Base-by-base conservation (phyloP, 2,888 invertebrate species). In the Margaritifera margaritifera region DNA sequence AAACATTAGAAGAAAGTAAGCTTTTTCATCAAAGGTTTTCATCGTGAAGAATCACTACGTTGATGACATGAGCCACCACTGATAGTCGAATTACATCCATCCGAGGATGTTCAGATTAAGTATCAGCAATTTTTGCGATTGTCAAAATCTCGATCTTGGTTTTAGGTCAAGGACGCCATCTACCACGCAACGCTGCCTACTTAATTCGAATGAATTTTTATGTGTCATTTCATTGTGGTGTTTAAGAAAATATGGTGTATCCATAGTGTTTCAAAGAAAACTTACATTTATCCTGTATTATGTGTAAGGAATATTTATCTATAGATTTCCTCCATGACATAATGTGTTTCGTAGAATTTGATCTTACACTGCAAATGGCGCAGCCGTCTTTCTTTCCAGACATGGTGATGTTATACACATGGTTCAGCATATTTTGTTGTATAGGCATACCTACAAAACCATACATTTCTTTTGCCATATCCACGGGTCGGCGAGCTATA, bases 371-470 rank as follows among this genome's bases (percentile, higher is more conserved):
- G 22, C 64, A 64, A 15, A 64, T 64, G 15, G 4, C 11, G 42
- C 64, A 64, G n/a, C 27, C 27, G 25, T 55, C 51, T 18, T n/a
- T n/a, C 25, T 59, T 52, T 42, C 64, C 64, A 11, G 64, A 54
- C 64, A 55, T 15, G 1, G 64, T 64, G 18, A 64, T 64, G 42
- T 64, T 54, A 42, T 20, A 42, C 24, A 64, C 53, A 42, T 64
- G 55, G 18, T 64, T 27, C 56, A 55, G 52, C 55, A 42, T 56
- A n/a, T 54, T 15, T n/a, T 53, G 4, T 1, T 42, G 4, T 18
- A 64, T 55, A 64, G 55, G 15, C 54, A 42, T 64, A n/a, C 64
- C 64, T 25, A 64, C 50, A 27, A 64, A 64, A 4, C 55, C 22
- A 42, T 22, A 64, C 64, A 64, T 25, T 6, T 64, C 6, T 42